Base-by-base conservation (phyloP, 2,113 vertebrate species). In the Artemisiospiza belli region DNA sequence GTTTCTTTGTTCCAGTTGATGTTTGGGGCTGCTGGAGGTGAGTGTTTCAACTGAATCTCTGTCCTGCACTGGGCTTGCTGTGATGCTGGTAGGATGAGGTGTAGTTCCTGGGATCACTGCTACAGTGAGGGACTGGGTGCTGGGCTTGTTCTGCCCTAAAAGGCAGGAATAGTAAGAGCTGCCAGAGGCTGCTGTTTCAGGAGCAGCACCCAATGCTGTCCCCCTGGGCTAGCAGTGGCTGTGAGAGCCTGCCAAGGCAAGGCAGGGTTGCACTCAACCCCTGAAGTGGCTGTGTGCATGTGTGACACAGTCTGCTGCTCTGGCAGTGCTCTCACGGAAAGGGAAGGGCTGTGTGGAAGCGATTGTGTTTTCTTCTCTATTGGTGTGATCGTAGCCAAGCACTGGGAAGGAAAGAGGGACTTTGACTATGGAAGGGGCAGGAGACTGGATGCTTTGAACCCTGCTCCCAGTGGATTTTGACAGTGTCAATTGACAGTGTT, bases 331-430 rank as follows among this genome's bases (percentile, higher is more conserved):
- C 28, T 25, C 1, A 1, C 49, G 23, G 44, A 58, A 88, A 77
- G n/a, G 75, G 82, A 90, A 83, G 46, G 41, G 37, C 37, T 55
- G 33, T 1, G 1, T 13, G 8, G 43, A 69, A 62, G 12, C 0
- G 0, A 13, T n/a, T 44, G 9, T 1, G 0, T 90, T 85, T 79
- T 41, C 15, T 62, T 68, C 24, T 59, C 28, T 22, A 1, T 27
- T 0, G 0, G 24, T 64, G 41, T 52, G 70, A 44, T 33, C 0
- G 0, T 18, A 49, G 66, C 58, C 10, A 37, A 63, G 33, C 37
- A 47, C 16, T 21, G 23, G 43, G 23, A 88, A 88, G 49, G 31
- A 69, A 76, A 66, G 33, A 47, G 30, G 28, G 72, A 46, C 11
- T 90, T 61, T 7, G n/a, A 51, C 37, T 80, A 31, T 18, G 46